Percentiles rank a stretch among this genome's conserved stretches.
Evolutionary conservation across 2,113 vertebrate species (phyloP).

Genomic region (Irena cyanogastra): DNA sequence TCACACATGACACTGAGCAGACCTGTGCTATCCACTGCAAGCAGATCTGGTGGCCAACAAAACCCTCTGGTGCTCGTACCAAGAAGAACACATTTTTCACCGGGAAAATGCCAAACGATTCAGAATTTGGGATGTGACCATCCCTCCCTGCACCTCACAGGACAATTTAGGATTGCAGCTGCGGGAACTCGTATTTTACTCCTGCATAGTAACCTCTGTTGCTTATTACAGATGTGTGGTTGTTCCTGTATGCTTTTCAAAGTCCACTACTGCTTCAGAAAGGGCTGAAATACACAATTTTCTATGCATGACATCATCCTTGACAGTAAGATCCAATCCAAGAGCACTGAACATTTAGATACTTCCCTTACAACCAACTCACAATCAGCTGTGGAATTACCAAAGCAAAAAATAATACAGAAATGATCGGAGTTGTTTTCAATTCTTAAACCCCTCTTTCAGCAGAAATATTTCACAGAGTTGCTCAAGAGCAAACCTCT

Average conservation of each 20-base stretch:
- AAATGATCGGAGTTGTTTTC: not conserved
- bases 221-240: not conserved
- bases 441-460: not conserved
- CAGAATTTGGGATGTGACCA: not conserved
- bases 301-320: not conserved
- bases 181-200: not conserved
- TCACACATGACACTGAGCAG: not conserved
- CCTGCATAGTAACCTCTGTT: not conserved
- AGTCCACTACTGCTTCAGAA: not conserved
- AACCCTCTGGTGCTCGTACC: not conserved
- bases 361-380: not conserved
- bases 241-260: not conserved
- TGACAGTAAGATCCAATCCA: not conserved
- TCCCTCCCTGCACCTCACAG: not conserved
- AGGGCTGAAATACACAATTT: not conserved
- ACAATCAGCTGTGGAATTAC: not conserved
- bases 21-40: not conserved
- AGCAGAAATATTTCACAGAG: slow-evolving; percentile 2
- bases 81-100: not conserved
- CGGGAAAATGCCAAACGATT: not conserved
- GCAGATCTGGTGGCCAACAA: not conserved
- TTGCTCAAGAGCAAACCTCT: slow-evolving; percentile 21
- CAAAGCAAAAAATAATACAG: not conserved
- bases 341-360: not conserved
- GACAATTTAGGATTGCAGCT: not conserved